Evolutionary conservation across 2,113 vertebrate species (phyloP).

Genomic region (Corythaixoides concolor): DNA sequence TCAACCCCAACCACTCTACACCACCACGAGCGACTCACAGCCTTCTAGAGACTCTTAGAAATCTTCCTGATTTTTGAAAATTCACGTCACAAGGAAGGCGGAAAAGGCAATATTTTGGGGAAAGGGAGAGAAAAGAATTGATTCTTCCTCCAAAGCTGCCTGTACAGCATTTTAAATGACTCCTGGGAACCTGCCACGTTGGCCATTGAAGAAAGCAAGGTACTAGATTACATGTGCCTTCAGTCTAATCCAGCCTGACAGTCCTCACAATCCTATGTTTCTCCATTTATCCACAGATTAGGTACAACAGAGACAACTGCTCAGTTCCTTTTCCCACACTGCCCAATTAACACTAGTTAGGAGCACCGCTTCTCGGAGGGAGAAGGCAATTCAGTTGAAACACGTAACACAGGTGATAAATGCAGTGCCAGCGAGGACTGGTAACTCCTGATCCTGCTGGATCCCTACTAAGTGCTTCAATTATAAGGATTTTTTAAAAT

Average conservation of each 20-base stretch:
- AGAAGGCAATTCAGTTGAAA: neutral
- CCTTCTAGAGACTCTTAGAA: neutral
- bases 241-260: neutral
- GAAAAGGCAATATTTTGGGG: neutral
- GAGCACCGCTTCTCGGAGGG: neutral
- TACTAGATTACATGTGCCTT: neutral
- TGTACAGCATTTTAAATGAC: neutral
- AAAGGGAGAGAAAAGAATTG: neutral
- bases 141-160: neutral
- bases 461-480: neutral
- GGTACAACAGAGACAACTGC: neutral
- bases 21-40: neutral
- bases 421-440: neutral
- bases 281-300: neutral
- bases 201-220: neutral
- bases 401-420: neutral
- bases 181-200: neutral
- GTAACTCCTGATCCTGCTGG: neutral
- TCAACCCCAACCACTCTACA: neutral
- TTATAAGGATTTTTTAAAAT: neutral
- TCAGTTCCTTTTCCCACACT: neutral
- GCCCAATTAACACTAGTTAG: neutral
- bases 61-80: neutral
- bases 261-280: neutral
- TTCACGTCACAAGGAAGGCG: neutral